Percentiles rank a stretch among this genome's conserved stretches.
Evolutionary conservation across 1,140 invertebrate species (phyloP).

Genomic region (Aphelenchoides besseyi): DNA sequence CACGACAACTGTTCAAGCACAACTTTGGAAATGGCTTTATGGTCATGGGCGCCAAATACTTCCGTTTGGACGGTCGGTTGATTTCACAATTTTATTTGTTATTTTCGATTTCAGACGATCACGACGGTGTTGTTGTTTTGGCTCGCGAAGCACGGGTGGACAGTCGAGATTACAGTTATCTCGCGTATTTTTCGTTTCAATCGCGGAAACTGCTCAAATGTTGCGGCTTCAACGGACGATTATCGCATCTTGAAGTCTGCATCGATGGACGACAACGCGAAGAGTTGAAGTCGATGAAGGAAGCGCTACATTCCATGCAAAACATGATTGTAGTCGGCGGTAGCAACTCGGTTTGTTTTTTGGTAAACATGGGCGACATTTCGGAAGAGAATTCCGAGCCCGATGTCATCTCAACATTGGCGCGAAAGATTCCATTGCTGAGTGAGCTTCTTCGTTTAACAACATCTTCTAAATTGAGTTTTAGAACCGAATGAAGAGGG

Average conservation of each 20-base stretch:
- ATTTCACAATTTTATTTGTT: conserved; percentile 10
- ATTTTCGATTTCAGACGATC: conserved; percentile 8
- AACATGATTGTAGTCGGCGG: conserved; percentile 11
- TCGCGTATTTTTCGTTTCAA: conserved; percentile 2
- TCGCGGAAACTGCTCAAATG: neutral
- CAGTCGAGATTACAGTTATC: neutral
- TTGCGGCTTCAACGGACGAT: neutral
- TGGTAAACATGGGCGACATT: conserved; percentile 14
- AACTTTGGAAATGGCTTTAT: neutral
- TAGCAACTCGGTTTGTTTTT: neutral
- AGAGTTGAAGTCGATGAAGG: neutral
- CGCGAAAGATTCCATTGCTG: conserved; percentile 9
- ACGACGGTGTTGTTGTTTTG: conserved; percentile 9
- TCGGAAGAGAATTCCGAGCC: neutral
- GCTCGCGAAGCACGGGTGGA: neutral
- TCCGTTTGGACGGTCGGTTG: conserved; percentile 5
- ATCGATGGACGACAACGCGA: neutral
- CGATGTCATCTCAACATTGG: neutral
- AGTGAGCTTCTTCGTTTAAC: neutral
- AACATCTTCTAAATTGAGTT: neutral
- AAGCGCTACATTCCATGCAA: neutral
- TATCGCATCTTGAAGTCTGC: conserved; percentile 4
- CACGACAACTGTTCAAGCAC: neutral
- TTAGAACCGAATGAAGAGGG: conserved; percentile 13
- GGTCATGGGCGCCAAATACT: neutral